A percentile compares a stretch with the other conserved stretches of the same genome.
Conservation (phyloP, 2,797 vertebrate species). For the Schizothorax lantsangensis region DNA sequence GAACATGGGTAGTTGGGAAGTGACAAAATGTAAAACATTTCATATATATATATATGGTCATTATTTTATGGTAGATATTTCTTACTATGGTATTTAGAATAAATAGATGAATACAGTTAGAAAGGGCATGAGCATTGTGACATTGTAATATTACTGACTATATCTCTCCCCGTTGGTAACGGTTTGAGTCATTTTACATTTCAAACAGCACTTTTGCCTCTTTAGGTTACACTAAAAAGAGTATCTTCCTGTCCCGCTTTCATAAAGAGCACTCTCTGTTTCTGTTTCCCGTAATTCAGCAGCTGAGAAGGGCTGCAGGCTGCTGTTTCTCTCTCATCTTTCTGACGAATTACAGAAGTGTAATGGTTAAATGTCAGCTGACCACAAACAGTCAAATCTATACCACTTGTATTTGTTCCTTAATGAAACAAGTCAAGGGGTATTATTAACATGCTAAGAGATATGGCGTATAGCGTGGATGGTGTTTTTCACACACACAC, state of each 20-base stretch:
- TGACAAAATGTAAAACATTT: not conserved
- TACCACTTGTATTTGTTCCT: slow-evolving; percentile 19
- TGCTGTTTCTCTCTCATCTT: slow-evolving; percentile 11
- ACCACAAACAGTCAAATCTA: slow-evolving; percentile 25
- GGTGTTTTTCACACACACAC: no score
- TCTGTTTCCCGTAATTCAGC: slow-evolving; percentile 33
- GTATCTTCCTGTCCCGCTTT: not conserved
- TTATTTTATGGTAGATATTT: not conserved
- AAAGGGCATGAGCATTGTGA: not conserved
- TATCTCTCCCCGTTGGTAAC: not conserved
- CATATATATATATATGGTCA: not conserved
- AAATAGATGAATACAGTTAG: not conserved
- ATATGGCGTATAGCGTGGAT: not conserved
- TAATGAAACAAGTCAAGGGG: not conserved
- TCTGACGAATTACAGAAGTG: slow-evolving; percentile 20
- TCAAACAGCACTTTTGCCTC: not conserved
- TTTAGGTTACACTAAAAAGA: not conserved
- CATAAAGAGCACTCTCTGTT: slow-evolving; percentile 9
- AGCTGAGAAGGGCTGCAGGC: not conserved
- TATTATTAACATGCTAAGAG: not conserved
- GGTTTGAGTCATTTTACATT: not conserved
- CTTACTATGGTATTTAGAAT: not conserved
- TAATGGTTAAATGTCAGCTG: slow-evolving; percentile 9
- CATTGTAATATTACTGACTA: not conserved
- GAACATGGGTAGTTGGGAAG: not conserved